Evolutionary conservation across 53 echinoderm and acorn worm species (phyloP).

Genomic region (Holothuria leucospilota): DNA sequence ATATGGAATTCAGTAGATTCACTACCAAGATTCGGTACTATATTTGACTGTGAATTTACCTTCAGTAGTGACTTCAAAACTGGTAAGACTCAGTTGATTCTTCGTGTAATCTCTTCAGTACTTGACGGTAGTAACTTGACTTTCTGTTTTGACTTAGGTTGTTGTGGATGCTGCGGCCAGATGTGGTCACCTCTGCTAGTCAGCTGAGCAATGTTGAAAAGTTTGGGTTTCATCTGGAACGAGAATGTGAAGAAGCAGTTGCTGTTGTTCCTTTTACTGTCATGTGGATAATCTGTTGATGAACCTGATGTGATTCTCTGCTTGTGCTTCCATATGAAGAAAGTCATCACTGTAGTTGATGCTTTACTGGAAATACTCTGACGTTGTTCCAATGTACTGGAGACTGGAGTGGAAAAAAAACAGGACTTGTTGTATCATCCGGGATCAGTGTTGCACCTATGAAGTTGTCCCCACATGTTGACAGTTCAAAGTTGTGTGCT

Average conservation of each 20-base stretch:
- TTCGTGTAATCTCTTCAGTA: not conserved
- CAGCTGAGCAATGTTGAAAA: not conserved
- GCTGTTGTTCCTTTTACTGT: not conserved
- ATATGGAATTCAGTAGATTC: no score
- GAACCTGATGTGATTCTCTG: no score
- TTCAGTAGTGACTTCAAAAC: no score
- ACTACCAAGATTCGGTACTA: no score
- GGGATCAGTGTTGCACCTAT: not conserved
- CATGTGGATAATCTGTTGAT: not conserved
- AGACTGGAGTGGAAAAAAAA: not conserved
- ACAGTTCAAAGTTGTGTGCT: not conserved
- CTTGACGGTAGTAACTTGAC: not conserved
- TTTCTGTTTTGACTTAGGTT: not conserved
- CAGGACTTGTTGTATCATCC: not conserved
- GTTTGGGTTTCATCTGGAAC: not conserved
- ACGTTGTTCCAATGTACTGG: not conserved
- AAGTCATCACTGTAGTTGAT: not conserved
- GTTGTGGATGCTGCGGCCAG: not conserved
- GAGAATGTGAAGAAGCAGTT: not conserved
- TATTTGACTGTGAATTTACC: no score
- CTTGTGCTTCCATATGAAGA: not conserved
- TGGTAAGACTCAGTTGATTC: not conserved
- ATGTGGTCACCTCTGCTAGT: not conserved
- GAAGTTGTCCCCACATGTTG: not conserved
- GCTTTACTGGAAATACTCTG: slow-evolving; percentile 2